Conservation (phyloP, 2,113 vertebrate species). For the Mesoclemmys tuberculata region DNA sequence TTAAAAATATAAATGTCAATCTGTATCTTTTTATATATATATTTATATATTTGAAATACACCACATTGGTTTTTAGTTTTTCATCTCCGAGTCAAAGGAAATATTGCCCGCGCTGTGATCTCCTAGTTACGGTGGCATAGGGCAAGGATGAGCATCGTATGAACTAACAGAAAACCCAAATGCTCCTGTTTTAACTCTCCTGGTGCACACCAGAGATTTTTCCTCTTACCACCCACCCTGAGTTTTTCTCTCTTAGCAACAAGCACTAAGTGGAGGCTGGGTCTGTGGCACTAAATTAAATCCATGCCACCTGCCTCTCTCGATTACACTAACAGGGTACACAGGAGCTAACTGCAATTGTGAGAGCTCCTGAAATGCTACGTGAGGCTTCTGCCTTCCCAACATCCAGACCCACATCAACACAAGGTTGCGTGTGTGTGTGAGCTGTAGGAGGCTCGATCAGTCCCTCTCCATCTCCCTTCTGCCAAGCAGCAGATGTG, state of each 20-base stretch:
- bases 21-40: slow-evolving; percentile 40
- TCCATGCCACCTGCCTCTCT: neutral
- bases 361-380: neutral
- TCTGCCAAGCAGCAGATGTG: neutral
- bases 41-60: slow-evolving; percentile 73
- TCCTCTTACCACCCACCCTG: neutral
- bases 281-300: neutral
- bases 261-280: fast-evolving
- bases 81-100: slow-evolving; percentile 50
- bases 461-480: neutral
- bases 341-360: neutral
- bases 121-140: slow-evolving; percentile 23
- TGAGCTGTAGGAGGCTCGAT: neutral
- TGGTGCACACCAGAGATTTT: neutral
- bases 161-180: neutral
- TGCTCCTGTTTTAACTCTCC: neutral
- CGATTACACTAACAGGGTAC: neutral
- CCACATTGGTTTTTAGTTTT: neutral
- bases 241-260: slow-evolving; percentile 21
- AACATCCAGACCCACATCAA: neutral
- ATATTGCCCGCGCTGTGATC: slow-evolving; percentile 50
- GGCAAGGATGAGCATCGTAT: slow-evolving; percentile 8
- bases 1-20: slow-evolving; percentile 76
- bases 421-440: fast-evolving
- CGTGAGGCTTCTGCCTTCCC: neutral